Conservation (phyloP, 2,113 vertebrate species). For the Sminthopsis crassicaudata region DNA sequence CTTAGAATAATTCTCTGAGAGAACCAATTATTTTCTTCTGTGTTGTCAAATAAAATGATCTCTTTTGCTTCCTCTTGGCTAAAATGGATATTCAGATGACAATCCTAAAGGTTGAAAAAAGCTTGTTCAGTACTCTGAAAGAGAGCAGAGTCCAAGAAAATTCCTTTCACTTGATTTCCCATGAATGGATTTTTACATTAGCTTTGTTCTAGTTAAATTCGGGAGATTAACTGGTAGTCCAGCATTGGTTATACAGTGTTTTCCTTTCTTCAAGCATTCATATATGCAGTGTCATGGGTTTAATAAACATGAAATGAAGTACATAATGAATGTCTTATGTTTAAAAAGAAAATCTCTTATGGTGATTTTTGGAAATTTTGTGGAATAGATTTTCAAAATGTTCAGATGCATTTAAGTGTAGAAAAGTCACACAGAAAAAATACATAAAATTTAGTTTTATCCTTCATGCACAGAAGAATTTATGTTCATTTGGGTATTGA, state of each 20-base stretch:
- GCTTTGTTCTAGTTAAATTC: slow-evolving; percentile 57
- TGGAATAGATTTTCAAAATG: not conserved
- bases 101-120: slow-evolving; percentile 21
- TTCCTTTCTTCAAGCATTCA: not conserved
- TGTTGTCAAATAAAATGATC: slow-evolving; percentile 3
- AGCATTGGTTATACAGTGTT: slow-evolving; percentile 63
- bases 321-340: not conserved
- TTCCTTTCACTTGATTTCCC: slow-evolving; percentile 27
- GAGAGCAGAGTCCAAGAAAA: slow-evolving; percentile 48
- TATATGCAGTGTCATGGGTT: not conserved
- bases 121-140: slow-evolving; percentile 51
- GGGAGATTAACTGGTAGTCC: slow-evolving; percentile 49
- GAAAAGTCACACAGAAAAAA: not conserved
- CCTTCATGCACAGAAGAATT: not conserved
- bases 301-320: not conserved
- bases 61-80: not conserved
- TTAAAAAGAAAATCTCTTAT: not conserved
- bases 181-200: slow-evolving; percentile 58
- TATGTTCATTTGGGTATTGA: not conserved
- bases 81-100: slow-evolving; percentile 33
- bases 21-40: slow-evolving; percentile 34
- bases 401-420: not conserved
- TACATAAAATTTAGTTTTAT: not conserved
- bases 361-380: not conserved
- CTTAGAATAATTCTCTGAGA: slow-evolving; percentile 5